Evolutionary conservation across 1,140 invertebrate species (phyloP), one percentile per base, ranked within the genome.

Genomic region (Babylonia areolata): DNA sequence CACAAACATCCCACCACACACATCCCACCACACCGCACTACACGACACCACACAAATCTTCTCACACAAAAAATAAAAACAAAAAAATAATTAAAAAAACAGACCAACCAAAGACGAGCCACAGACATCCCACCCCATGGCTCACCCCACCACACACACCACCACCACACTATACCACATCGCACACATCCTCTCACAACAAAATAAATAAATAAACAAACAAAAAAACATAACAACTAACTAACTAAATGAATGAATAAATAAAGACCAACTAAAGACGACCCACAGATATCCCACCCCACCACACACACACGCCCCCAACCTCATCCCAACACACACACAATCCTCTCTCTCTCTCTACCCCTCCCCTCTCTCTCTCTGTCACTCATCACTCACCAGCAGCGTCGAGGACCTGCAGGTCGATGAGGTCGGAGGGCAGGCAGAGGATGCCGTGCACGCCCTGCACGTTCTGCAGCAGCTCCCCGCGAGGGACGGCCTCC

Each of bases 381-480:
- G 58, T 11, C 20, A 11, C n/a, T 64, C 71, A 3, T 5, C 64
- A 86, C 91, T 94, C 90, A 95, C 95, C 95, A 84, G 95, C 95
- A 84, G 94, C 92, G 81, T 97, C 95, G 31, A 98, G 90, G 15
- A 98, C 90, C 90, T 97, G 96, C 9, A 95, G 94, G 92, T 98
- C 97, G 91, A 99, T 97, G 94, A 96, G 97, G 91, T 98, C 97
- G 12, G 96, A 96, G 1, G 98, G 93, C 79, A 97, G 94, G 93
- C 98, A 99, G 90, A 96, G 97, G 0, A 99, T 92, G 0, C 95
- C 98, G 92, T 97, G 95, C 54, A 96, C 96, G 83, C 97, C 96
- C 79, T 94, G 90, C 20, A 99, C 95, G 90, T 96, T 96, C 90
- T 96, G 95, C 2, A 98, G 87, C 15, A 99, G 94, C 88, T 96